phyloP scores from a whole-genome alignment of 1,140 invertebrate species.

The Battus philenor region DNA sequence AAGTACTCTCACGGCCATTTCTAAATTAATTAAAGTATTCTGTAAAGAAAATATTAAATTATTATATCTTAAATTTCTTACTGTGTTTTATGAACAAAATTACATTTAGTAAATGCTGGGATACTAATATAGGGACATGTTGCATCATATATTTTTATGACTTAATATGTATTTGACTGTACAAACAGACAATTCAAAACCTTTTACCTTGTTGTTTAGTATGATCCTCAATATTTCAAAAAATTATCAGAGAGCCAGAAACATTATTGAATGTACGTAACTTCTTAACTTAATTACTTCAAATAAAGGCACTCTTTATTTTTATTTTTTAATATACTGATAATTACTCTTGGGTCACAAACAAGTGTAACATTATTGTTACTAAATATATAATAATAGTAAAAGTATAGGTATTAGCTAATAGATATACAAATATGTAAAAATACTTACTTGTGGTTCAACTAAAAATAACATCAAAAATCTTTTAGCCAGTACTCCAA shows the following conservation, averaged over 20 bases:
- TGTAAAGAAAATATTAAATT: conserved; percentile 55
- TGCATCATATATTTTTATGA: too few relatives aligned
- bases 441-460: conserved; percentile 77
- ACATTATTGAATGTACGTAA: too few relatives aligned
- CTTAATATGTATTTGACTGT: too few relatives aligned
- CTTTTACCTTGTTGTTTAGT: too few relatives aligned
- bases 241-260: too few relatives aligned
- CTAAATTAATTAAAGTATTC: conserved; percentile 81
- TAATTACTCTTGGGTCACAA: neutral
- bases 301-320: conserved; percentile 10
- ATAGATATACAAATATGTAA: neutral
- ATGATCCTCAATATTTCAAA: too few relatives aligned
- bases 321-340: neutral
- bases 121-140: too few relatives aligned
- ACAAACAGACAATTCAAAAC: too few relatives aligned
- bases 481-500: conserved; percentile 83
- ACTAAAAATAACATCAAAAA: conserved; percentile 85
- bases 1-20: conserved; percentile 82
- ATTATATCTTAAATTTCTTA: too few relatives aligned
- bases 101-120: too few relatives aligned
- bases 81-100: too few relatives aligned
- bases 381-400: neutral
- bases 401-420: neutral
- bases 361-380: neutral
- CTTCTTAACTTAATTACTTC: too few relatives aligned